Percentiles rank a stretch among this genome's conserved stretches.
Evolutionary conservation across 2,888 invertebrate genomes (phyloP).

Genomic region (Cepaea hortensis): DNA sequence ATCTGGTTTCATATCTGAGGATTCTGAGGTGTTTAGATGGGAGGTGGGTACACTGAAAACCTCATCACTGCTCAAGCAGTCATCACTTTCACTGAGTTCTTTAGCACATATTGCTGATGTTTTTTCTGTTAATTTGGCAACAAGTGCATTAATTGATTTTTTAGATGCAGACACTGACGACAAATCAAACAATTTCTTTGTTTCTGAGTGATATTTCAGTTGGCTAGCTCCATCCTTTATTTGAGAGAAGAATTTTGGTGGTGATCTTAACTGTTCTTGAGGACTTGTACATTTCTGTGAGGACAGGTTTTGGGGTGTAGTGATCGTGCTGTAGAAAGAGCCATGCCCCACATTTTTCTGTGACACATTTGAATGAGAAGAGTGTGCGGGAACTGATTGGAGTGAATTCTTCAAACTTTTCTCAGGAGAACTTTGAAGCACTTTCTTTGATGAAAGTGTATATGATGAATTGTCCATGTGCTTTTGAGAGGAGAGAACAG

Average conservation of each 20-base stretch:
- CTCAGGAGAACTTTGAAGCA: neutral
- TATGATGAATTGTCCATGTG: neutral
- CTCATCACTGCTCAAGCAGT: constrained; percentile 39
- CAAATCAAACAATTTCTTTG: constrained; percentile 20
- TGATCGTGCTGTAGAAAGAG: too few species aligned
- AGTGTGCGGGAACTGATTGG: neutral
- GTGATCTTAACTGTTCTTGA: neutral
- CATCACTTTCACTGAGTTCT: constrained; percentile 43
- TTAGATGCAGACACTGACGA: neutral
- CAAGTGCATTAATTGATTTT: constrained; percentile 18
- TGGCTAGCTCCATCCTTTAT: neutral
- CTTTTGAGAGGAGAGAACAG: neutral
- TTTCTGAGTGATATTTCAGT: neutral
- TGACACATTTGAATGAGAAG: neutral
- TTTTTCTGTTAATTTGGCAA: constrained; percentile 25
- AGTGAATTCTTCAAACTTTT: neutral
- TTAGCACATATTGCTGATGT: constrained; percentile 37
- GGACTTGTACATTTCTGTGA: neutral
- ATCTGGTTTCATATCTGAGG: neutral
- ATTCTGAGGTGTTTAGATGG: neutral
- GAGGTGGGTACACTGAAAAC: neutral
- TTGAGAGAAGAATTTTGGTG: neutral
- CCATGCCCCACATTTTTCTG: neutral
- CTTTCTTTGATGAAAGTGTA: neutral
- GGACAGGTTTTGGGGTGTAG: neutral